A percentile compares a stretch with the other conserved stretches of the same genome.
phyloP scores from a whole-genome alignment of 1,140 invertebrate species.

The Lepidurus apus region DNA sequence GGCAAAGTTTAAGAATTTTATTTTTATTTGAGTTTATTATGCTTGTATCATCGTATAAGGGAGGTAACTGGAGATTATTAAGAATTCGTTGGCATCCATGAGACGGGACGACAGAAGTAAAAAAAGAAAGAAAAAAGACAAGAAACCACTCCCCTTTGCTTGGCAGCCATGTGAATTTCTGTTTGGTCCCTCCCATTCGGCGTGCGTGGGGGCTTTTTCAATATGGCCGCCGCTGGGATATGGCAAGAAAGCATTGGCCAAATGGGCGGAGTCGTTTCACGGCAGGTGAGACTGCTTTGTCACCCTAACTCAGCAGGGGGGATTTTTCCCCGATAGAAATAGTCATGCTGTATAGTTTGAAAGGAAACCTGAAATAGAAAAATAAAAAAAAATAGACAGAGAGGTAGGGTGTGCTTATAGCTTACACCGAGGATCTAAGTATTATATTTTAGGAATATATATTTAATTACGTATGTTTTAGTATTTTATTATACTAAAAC shows the following conservation, averaged over 20 bases:
- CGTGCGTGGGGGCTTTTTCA: conserved; percentile 17
- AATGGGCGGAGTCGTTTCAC: conserved; percentile 16
- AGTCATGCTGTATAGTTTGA: conserved; percentile 19
- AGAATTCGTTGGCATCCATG: background rate
- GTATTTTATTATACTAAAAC: no score
- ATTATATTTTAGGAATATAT: background rate
- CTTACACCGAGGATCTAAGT: background rate
- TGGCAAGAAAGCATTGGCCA: conserved; percentile 9
- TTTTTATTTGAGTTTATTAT: background rate
- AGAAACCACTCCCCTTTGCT: conserved; percentile 15
- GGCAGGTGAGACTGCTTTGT: conserved; percentile 20
- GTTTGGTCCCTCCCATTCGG: background rate
- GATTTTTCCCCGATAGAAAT: conserved; percentile 19
- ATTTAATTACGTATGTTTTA: background rate
- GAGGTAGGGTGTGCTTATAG: background rate
- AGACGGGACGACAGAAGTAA: background rate
- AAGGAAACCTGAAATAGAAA: background rate
- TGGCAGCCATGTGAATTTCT: conserved; percentile 21
- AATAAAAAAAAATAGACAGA: background rate
- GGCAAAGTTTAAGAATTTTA: background rate
- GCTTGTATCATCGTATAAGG: background rate
- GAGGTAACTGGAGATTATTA: background rate
- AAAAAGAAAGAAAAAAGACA: background rate
- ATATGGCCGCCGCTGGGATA: background rate
- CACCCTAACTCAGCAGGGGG: conserved; percentile 20